These are phyloP conservation scores for Sebastes taczanowskii DNA, from an alignment of 2,797 vertebrate species.

Conservation along the genomic window DNA sequence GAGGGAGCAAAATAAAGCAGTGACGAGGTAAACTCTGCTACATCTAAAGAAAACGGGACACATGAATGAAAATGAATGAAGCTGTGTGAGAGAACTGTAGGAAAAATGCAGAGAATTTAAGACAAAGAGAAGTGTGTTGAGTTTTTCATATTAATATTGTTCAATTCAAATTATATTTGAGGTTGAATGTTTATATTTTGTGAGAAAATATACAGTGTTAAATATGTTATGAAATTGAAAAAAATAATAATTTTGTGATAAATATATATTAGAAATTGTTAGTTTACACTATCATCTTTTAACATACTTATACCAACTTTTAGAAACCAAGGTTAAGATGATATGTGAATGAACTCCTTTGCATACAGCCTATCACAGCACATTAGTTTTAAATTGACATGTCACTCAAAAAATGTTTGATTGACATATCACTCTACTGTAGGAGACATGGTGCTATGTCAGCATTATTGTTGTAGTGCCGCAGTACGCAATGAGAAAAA, in stretches of 20 bases:
- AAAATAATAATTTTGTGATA: neutral
- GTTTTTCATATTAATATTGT: neutral
- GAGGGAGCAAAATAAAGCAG: neutral
- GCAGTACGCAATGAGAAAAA: neutral
- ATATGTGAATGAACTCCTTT: constrained; percentile 16
- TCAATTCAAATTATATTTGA: neutral
- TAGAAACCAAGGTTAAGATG: constrained; percentile 2
- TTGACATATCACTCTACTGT: constrained; percentile 19
- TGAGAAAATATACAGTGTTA: neutral
- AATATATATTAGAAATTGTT: neutral
- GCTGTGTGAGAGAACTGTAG: neutral
- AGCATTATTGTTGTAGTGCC: neutral
- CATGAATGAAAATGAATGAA: neutral
- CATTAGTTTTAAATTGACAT: constrained; percentile 47
- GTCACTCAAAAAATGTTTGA: constrained; percentile 42
- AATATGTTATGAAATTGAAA: neutral
- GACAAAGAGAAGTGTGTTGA: neutral
- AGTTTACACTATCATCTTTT: neutral
- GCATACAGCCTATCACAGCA: constrained; percentile 32
- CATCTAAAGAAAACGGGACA: neutral
- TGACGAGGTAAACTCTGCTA: neutral
- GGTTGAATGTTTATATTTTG: neutral
- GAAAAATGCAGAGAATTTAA: neutral
- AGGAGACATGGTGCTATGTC: constrained; percentile 23
- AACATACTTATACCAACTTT: constrained; percentile 1